phyloP scores from a whole-genome alignment of 2,797 vertebrate genomes.

The Enteromius mattozi region DNA sequence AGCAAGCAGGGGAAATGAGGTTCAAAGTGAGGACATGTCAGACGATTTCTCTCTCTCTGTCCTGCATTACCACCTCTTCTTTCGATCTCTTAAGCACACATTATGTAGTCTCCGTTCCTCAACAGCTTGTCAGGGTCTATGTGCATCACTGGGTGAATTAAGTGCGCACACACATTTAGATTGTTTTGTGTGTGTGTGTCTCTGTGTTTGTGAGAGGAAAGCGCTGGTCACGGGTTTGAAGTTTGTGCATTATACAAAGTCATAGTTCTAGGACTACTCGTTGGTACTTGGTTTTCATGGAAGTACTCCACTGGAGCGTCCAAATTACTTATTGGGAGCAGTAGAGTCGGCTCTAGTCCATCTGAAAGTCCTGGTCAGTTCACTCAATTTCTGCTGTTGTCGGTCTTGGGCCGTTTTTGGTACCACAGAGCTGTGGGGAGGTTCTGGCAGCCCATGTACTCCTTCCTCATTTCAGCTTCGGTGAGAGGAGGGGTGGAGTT shows the following conservation, averaged over 20 bases:
- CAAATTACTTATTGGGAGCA: neutral
- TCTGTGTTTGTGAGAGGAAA: constrained; percentile 45
- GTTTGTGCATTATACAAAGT: constrained; percentile 29
- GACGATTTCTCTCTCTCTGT: constrained; percentile 39
- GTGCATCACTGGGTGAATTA: constrained; percentile 25
- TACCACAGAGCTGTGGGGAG: constrained; percentile 83
- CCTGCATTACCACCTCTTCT: constrained; percentile 7
- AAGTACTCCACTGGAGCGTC: constrained; percentile 5
- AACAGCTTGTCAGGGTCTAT: constrained; percentile 46
- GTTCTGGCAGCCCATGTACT: constrained; percentile 86
- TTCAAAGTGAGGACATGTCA: constrained; percentile 67
- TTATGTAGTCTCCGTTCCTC: constrained; percentile 34
- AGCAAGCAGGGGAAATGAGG: constrained; percentile 41
- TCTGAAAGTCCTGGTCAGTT: neutral
- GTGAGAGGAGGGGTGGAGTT: constrained; percentile 80
- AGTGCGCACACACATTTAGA: constrained; percentile 29
- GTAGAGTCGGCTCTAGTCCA: neutral
- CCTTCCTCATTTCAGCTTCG: constrained; percentile 75
- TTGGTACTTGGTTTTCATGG: neutral
- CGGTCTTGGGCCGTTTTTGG: constrained; percentile 66
- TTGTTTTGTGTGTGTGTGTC: constrained; percentile 1
- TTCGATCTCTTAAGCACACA: constrained; percentile 26
- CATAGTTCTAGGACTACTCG: constrained; percentile 21
- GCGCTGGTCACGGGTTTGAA: neutral
- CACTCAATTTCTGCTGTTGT: constrained; percentile 57